These are phyloP conservation scores for Pristionchus japonicus DNA, from an alignment of 2,888 invertebrate genomes.

Conservation along the genomic window DNA sequence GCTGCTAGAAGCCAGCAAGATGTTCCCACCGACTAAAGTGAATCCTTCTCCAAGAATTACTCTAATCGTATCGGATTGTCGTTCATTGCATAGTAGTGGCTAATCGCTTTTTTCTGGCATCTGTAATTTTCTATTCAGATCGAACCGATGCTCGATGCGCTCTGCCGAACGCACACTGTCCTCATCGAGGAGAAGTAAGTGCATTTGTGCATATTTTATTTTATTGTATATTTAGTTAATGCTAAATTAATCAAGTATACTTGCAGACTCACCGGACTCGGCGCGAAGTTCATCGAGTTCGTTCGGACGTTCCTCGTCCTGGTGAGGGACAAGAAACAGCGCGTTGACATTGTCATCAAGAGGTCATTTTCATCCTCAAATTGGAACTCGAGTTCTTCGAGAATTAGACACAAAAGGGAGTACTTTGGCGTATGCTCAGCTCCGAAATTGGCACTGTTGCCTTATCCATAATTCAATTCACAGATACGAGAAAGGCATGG, in stretches of 20 bases:
- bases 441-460: too few relatives aligned
- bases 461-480: background rate
- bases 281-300: constrained; percentile 48
- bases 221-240: background rate
- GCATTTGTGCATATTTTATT: background rate
- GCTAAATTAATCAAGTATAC: background rate
- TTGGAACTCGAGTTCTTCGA: background rate
- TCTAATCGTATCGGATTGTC: background rate
- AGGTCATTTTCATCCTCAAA: constrained; percentile 46
- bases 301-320: constrained; percentile 47
- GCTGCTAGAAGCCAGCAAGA: constrained; percentile 18
- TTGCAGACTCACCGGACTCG: constrained; percentile 24
- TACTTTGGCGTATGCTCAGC: too few relatives aligned
- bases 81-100: too few relatives aligned
- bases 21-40: constrained; percentile 24
- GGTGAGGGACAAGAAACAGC: constrained; percentile 49
- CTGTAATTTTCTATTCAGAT: background rate
- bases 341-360: constrained; percentile 57
- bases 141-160: constrained; percentile 40
- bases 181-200: constrained; percentile 30
- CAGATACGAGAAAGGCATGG: constrained; percentile 69
- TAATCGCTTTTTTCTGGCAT: too few relatives aligned
- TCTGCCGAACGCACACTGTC: constrained; percentile 17
- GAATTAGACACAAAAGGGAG: too few relatives aligned
- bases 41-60: too few relatives aligned